Base-by-base conservation (phyloP, 2,888 invertebrate species). In the Calameuta pallipes region DNA sequence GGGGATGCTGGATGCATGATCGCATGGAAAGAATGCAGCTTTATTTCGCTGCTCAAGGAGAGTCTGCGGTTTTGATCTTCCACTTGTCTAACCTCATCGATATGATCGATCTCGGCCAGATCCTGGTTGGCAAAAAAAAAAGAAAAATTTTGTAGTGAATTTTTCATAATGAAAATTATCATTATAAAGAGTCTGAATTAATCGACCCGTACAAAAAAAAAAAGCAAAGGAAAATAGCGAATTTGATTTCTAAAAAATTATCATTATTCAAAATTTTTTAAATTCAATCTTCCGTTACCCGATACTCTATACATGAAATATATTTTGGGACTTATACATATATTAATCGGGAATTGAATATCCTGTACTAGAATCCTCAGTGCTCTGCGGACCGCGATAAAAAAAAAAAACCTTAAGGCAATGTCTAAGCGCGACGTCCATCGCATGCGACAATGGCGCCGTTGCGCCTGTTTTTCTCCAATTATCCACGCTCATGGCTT, bases 11-110 rank as follows among this genome's bases (percentile, higher is more conserved):
- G 56, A 56, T 56, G 56, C 23, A 56, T 23, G 56, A 56, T 23
- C 56, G 56, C 30, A 15, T 23, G 3, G 11, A 34, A 77, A 82
- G 79, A 82, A 82, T 82, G 79, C 78, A 70, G 35, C 75, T 71
- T 31, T 79, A 79, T 78, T 76, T 76, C 70, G 78, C 77, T 69
- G 76, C 4, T 71, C 33, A 73, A 76, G 75, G 74, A 78, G 77
- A 81, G 77, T 77, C 78, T 82, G 81, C 82, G 82, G 82, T 82
- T 80, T 79, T 78, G 71, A 78, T 76, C 78, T 71, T 69, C 76
- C 35, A 56, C 56, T 9, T 56, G 56, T 56, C 23, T 56, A 23
- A 56, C 9, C 56, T 9, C 23, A 23, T 23, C 13, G 31, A 15
- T 30, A 71, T 3, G 4, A 30, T 33, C 71, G 31, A 71, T 34